phyloP scores from a whole-genome alignment of 1,140 invertebrate species.

The Drosophila kikkawai region DNA sequence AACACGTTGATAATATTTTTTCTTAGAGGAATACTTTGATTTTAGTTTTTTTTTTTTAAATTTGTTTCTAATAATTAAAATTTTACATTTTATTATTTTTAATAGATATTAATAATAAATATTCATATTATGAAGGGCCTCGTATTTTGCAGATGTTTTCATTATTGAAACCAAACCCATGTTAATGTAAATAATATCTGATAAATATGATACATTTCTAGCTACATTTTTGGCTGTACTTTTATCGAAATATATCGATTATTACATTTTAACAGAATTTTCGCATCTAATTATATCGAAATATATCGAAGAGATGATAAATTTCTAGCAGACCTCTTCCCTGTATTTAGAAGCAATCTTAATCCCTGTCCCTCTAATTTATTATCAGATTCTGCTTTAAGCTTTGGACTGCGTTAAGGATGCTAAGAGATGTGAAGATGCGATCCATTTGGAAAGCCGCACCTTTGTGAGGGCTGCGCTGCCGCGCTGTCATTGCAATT shows the following conservation, averaged over 20 bases:
- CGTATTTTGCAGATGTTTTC: too few relatives aligned
- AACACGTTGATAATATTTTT: neutral
- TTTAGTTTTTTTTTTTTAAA: neutral
- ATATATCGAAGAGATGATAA: neutral
- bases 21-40: too few relatives aligned
- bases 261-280: neutral
- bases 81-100: too few relatives aligned
- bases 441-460: conserved; percentile 48
- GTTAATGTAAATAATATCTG: too few relatives aligned
- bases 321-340: neutral
- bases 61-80: neutral
- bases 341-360: neutral
- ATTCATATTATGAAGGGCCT: too few relatives aligned
- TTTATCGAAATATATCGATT: neutral
- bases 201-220: too few relatives aligned
- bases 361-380: conserved; percentile 46
- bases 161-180: too few relatives aligned
- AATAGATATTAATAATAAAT: too few relatives aligned
- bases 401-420: conserved; percentile 1
- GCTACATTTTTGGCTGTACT: too few relatives aligned
- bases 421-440: conserved; percentile 37
- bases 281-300: neutral
- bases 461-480: conserved; percentile 30
- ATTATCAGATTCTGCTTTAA: conserved; percentile 57
- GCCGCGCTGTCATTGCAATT: conserved; percentile 63